A percentile compares a stretch with the other conserved stretches of the same genome.
phyloP scores from a whole-genome alignment of 2,113 vertebrate genomes.

The Alligator sinensis region DNA sequence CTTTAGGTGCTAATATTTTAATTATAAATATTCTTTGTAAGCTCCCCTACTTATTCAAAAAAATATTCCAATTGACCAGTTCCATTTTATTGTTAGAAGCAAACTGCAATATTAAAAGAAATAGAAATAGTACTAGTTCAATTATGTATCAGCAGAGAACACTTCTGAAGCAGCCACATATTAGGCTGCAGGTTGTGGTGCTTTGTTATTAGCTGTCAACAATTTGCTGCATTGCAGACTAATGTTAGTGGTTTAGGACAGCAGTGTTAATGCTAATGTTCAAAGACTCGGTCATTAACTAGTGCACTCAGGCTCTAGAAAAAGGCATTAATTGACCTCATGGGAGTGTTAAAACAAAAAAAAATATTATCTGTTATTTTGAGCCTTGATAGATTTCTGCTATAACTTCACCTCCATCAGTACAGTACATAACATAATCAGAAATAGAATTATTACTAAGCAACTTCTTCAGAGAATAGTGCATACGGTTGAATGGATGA shows the following conservation, averaged over 20 bases:
- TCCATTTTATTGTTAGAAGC: not conserved
- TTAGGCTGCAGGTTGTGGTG: constrained; percentile 29
- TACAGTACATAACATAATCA: constrained; percentile 38
- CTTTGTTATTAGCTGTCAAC: constrained; percentile 71
- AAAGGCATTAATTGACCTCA: constrained; percentile 47
- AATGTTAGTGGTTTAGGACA: constrained; percentile 42
- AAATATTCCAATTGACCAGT: not conserved
- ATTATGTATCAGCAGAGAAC: not conserved
- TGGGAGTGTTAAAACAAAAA: constrained; percentile 27
- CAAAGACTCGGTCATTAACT: constrained; percentile 45
- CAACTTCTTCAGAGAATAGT: constrained; percentile 2
- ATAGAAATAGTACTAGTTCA: constrained; percentile 1
- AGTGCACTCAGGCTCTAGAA: not conserved
- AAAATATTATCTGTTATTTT: constrained; percentile 47
- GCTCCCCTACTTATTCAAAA: constrained; percentile 4
- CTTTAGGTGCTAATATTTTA: not conserved
- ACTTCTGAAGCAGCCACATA: constrained; percentile 42
- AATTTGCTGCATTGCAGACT: constrained; percentile 69
- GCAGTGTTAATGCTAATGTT: constrained; percentile 34
- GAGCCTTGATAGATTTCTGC: constrained; percentile 27
- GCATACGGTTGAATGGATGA: not conserved
- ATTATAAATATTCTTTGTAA: not conserved
- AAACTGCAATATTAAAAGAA: not conserved
- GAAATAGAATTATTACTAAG: constrained; percentile 35
- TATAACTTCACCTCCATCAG: constrained; percentile 11